These are phyloP conservation scores for Ochropleura plecta DNA, from an alignment of 2,888 invertebrate species.

Conservation along the genomic window DNA sequence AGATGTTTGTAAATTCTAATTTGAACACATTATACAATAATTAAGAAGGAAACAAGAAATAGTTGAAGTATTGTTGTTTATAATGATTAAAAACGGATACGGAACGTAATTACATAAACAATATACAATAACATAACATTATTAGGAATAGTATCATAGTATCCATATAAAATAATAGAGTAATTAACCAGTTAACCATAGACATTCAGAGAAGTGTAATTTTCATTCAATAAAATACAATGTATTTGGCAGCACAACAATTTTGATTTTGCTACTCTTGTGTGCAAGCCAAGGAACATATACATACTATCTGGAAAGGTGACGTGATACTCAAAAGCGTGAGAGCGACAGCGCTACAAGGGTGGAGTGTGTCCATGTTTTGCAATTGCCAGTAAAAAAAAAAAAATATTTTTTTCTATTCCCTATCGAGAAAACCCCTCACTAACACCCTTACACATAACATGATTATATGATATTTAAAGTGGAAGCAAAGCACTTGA, in stretches of 20 bases:
- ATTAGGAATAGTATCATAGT: conserved; percentile 24
- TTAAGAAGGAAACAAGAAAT: conserved; percentile 40
- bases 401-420: too few relatives aligned
- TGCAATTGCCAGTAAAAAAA: too few relatives aligned
- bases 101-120: conserved; percentile 42
- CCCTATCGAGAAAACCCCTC: too few relatives aligned
- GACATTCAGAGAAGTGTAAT: neutral
- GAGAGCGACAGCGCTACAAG: too few relatives aligned
- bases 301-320: too few relatives aligned
- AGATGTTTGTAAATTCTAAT: conserved; percentile 60
- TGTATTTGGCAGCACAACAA: neutral
- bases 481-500: too few relatives aligned
- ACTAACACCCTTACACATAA: too few relatives aligned
- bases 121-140: conserved; percentile 37
- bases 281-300: too few relatives aligned
- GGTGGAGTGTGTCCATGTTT: too few relatives aligned
- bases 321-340: too few relatives aligned
- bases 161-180: conserved; percentile 26
- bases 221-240: neutral
- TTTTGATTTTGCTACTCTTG: too few relatives aligned
- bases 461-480: too few relatives aligned
- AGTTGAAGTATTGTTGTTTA: conserved; percentile 60
- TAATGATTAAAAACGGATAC: conserved; percentile 22
- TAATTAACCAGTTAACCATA: conserved; percentile 1
- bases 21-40: conserved; percentile 66